Percentiles rank a stretch among this genome's conserved stretches.
These are phyloP conservation scores for Regulus satrapa DNA, from an alignment of 2,113 vertebrate genomes.

Conservation along the genomic window DNA sequence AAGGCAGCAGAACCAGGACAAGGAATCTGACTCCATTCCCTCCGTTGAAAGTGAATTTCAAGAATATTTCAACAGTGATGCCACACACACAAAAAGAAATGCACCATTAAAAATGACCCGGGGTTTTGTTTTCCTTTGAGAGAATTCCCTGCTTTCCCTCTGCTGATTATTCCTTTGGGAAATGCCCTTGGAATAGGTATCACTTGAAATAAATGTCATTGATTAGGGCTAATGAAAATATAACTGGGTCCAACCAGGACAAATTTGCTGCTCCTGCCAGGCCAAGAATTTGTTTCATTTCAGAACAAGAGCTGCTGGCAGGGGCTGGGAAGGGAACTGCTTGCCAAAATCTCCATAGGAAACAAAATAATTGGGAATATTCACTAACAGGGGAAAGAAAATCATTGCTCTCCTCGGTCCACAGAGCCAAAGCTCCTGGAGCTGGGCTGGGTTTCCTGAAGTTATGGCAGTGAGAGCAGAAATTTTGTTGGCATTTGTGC, in stretches of 20 bases:
- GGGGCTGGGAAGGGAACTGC: background rate
- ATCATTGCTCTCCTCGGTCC: background rate
- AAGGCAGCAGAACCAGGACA: background rate
- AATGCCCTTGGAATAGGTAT: background rate
- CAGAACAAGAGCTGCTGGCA: slow-evolving; percentile 18
- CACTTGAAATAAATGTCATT: slow-evolving; percentile 8
- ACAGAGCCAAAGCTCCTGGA: background rate
- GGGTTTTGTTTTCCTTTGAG: background rate
- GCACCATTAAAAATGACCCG: background rate
- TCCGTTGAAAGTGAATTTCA: background rate
- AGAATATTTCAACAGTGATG: background rate
- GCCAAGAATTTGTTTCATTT: slow-evolving; percentile 18
- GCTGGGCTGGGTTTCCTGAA: background rate
- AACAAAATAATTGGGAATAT: slow-evolving; percentile 48
- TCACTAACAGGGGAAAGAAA: background rate
- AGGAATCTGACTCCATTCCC: background rate
- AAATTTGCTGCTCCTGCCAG: background rate
- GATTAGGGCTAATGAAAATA: slow-evolving; percentile 16
- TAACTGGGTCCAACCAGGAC: background rate
- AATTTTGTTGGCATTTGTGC: background rate
- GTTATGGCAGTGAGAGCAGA: background rate
- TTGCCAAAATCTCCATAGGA: slow-evolving; percentile 39
- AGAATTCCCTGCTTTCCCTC: background rate
- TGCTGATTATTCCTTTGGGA: background rate
- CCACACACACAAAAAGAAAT: background rate